Evolutionary conservation across 2,888 invertebrate species (phyloP), one percentile per base, ranked within the genome.

Genomic region (Caenorhabditis uteleia): DNA sequence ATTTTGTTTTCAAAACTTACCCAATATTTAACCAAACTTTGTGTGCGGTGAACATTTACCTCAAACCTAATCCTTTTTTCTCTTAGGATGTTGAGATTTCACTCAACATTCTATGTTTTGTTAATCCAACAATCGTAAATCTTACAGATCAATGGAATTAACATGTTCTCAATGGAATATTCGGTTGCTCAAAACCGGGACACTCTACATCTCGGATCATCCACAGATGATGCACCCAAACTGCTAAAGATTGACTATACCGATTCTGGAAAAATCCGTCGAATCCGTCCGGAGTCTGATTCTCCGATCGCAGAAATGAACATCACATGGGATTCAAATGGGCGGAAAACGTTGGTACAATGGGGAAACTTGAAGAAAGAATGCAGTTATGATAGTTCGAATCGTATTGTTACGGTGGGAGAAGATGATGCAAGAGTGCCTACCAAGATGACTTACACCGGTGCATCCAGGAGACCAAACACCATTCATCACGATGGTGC

Each of bases 141-240:
- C 20, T 58, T 74, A 33, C 59, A 74, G 74, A 68, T 74, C 36
- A 71, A 74, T 38, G 74, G 74, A n/a, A 55, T 71, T 10, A 69
- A 66, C 34, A 59, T 65, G 48, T 68, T 67, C 53, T 67, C 70
- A 18, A 50, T 71, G 40, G 62, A 57, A 10, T 71, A 67, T 29
- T 51, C 64, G 36, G 48, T 61, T 5, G 29, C 31, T 2, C 14
- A 45, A 3, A 58, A 59, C 36, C 45, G 51, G 8, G 67, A 64
- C 39, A 59, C 50, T 1, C 40, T 67, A 0, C 51, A 53, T 3
- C 42, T 55, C 23, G 51, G 51, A 6, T 55, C 54, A 23, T 10
- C 14, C 5, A 46, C 53, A 1, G 67, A 68, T 26, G 66, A 70
- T n/a, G 61, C 65, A 20, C 51, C 51, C 21, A 16, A 42, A 14